A percentile compares a stretch with the other conserved stretches of the same genome.
These are phyloP conservation scores for Conomelus anceps DNA, from an alignment of 2,888 invertebrate genomes.

Conservation along the genomic window DNA sequence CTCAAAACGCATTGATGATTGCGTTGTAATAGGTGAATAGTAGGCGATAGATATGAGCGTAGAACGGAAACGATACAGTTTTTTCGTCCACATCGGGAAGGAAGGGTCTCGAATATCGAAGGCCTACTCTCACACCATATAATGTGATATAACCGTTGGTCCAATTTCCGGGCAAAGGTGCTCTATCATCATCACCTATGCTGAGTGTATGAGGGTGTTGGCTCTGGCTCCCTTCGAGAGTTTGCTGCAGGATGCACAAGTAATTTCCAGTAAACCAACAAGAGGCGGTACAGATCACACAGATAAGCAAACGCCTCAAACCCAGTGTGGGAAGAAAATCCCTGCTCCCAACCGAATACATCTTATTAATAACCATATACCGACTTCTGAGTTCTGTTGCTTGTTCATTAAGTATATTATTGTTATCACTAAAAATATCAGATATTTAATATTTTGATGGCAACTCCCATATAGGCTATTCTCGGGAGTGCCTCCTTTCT, in stretches of 20 bases:
- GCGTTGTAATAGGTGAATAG: not conserved
- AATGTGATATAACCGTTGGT: not conserved
- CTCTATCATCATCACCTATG: not conserved
- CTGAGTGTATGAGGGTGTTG: not conserved
- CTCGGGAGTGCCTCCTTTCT: no score
- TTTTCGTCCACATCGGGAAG: not conserved
- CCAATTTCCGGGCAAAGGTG: not conserved
- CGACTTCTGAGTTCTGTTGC: no score
- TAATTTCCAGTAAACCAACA: not conserved
- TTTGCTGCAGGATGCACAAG: not conserved
- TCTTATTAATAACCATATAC: not conserved
- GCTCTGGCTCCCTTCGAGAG: not conserved
- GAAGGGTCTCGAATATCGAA: not conserved
- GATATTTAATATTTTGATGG: no score
- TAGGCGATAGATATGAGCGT: not conserved
- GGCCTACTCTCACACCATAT: not conserved
- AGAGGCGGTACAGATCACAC: not conserved
- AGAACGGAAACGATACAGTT: not conserved
- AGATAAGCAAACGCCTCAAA: not conserved
- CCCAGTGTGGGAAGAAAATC: not conserved
- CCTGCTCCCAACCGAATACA: not conserved
- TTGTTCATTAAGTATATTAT: no score
- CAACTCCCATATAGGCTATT: no score
- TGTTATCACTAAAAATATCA: no score
- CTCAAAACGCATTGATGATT: not conserved